These are phyloP conservation scores for Eupithecia dodoneata DNA, from an alignment of 2,888 invertebrate genomes.

Conservation along the genomic window DNA sequence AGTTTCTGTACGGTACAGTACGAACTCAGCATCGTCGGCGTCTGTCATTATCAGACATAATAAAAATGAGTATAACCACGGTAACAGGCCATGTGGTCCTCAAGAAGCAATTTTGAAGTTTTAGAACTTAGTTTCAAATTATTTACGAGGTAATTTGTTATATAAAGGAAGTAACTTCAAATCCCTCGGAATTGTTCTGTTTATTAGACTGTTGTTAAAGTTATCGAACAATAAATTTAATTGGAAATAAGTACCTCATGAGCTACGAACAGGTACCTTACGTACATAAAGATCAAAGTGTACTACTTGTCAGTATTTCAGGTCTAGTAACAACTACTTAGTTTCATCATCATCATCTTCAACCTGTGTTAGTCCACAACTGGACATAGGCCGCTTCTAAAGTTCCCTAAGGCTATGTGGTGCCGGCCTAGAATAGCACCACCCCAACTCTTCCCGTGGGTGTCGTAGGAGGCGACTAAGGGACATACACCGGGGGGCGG, in stretches of 20 bases:
- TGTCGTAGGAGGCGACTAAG: too few relatives aligned
- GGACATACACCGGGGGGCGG: too few relatives aligned
- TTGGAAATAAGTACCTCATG: neutral
- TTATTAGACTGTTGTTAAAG: conserved; percentile 3
- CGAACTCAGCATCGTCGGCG: neutral
- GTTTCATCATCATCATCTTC: too few relatives aligned
- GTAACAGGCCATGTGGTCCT: neutral
- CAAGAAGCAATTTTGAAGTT: conserved; percentile 1
- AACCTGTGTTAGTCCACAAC: too few relatives aligned
- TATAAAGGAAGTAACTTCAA: conserved; percentile 1
- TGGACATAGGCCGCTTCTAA: too few relatives aligned
- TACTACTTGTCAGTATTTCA: neutral
- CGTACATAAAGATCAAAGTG: neutral
- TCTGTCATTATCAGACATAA: neutral
- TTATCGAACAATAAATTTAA: neutral
- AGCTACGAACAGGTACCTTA: neutral
- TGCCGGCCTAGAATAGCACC: too few relatives aligned
- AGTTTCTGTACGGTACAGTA: neutral
- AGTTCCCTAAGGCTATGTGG: too few relatives aligned
- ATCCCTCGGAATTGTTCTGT: conserved; percentile 5
- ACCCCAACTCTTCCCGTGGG: too few relatives aligned
- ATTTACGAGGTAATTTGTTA: conserved; percentile 14
- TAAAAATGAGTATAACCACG: neutral
- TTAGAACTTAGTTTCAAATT: conserved; percentile 19
- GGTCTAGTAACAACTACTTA: too few relatives aligned